A percentile compares a stretch with the other conserved stretches of the same genome.
Evolutionary conservation across 2,797 vertebrate species (phyloP).

Genomic region (Acanthis flammea): DNA sequence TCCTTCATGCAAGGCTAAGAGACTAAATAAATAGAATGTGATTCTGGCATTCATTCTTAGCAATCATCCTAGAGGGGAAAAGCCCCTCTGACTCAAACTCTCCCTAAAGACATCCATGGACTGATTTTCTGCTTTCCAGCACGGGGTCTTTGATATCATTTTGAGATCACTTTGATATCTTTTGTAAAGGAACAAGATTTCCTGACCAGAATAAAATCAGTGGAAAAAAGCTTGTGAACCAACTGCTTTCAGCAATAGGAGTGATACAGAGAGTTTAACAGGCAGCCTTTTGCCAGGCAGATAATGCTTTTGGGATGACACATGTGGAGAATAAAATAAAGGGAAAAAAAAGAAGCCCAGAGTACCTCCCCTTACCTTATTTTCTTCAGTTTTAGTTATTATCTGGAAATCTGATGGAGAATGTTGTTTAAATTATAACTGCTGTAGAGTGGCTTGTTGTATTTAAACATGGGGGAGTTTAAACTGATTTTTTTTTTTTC

Average conservation of each 20-base stretch:
- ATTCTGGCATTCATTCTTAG: not conserved
- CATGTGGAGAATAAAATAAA: not conserved
- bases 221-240: not conserved
- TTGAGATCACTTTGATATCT: not conserved
- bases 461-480: not conserved
- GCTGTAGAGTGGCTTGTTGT: not conserved
- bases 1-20: not conserved
- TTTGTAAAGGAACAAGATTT: not conserved
- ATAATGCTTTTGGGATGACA: not conserved
- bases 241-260: not conserved
- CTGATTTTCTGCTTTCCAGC: not conserved
- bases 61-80: not conserved
- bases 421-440: not conserved
- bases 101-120: not conserved
- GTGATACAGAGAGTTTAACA: not conserved
- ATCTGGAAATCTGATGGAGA: not conserved
- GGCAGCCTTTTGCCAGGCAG: not conserved
- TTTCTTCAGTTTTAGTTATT: not conserved
- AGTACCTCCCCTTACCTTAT: not conserved
- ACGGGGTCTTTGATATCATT: not conserved
- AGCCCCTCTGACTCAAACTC: not conserved
- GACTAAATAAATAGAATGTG: not conserved
- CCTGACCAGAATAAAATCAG: not conserved
- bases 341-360: not conserved
- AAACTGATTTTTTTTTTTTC: not conserved